Percentiles rank a stretch among this genome's conserved stretches.
phyloP scores from a whole-genome alignment of 2,797 vertebrate genomes.

The Pipistrellus nathusii region DNA sequence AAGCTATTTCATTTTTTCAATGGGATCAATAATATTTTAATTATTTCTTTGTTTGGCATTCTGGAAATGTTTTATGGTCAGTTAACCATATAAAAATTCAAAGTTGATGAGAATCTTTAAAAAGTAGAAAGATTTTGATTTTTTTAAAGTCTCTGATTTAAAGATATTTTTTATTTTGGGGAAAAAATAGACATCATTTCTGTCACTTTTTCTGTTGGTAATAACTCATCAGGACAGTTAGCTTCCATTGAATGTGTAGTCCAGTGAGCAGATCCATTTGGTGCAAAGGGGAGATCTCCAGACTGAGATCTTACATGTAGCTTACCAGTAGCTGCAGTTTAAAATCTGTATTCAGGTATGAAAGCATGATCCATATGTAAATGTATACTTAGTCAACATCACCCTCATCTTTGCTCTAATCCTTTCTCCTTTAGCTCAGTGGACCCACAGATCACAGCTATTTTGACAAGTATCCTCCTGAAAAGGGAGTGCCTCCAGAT shows the following conservation, averaged over 20 bases:
- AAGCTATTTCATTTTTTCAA: slow-evolving; percentile 44
- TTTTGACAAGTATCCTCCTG: slow-evolving; percentile 95
- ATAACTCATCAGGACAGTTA: background rate
- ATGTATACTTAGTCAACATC: background rate
- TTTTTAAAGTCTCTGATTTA: background rate
- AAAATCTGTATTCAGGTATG: background rate
- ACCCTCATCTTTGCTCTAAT: slow-evolving; percentile 70
- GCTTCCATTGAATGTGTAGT: background rate
- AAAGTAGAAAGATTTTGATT: background rate
- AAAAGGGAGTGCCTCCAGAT: slow-evolving; percentile 93
- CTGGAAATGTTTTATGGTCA: background rate
- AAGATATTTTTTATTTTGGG: background rate
- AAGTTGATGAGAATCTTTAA: background rate
- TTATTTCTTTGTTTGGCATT: background rate
- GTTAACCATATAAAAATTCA: background rate
- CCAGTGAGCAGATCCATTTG: background rate
- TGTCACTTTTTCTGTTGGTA: slow-evolving; percentile 25
- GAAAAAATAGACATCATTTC: background rate
- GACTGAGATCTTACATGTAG: background rate
- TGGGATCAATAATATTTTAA: background rate
- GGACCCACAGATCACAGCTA: slow-evolving; percentile 95
- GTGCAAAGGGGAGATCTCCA: background rate
- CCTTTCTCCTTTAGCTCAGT: slow-evolving; percentile 87
- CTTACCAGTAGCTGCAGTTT: background rate
- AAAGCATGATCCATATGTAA: background rate